Percentiles rank a stretch among this genome's conserved stretches.
Evolutionary conservation across 1,140 invertebrate species (phyloP).

Genomic region (Pseudobourletiella spinata): DNA sequence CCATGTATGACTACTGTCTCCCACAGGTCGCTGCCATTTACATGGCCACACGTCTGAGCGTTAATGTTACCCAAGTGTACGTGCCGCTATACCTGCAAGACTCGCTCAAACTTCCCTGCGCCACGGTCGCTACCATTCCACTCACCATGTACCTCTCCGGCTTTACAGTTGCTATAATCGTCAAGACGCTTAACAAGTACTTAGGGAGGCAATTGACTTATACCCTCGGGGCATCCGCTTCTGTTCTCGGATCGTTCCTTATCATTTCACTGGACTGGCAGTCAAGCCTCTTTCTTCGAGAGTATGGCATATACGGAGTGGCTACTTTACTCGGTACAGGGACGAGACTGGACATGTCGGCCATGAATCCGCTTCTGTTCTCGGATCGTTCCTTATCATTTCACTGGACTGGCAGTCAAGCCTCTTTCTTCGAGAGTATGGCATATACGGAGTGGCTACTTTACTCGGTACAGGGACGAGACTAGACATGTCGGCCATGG

Average conservation of each 20-base stretch:
- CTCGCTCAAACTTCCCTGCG: constrained; percentile 61
- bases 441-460: constrained; percentile 61
- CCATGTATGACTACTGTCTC: too few species aligned
- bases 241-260: constrained; percentile 56
- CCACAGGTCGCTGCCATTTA: constrained; percentile 60
- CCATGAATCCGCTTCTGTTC: constrained; percentile 52
- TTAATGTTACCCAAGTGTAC: constrained; percentile 84
- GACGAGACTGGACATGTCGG: too few species aligned
- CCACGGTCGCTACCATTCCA: constrained; percentile 72
- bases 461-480: constrained; percentile 66
- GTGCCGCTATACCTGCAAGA: constrained; percentile 83
- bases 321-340: constrained; percentile 61
- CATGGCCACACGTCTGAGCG: constrained; percentile 78
- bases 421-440: constrained; percentile 50
- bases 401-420: constrained; percentile 46
- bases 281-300: constrained; percentile 46
- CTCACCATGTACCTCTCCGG: constrained; percentile 78
- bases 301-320: constrained; percentile 61
- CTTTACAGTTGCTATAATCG: constrained; percentile 62
- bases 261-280: constrained; percentile 51
- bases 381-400: constrained; percentile 60
- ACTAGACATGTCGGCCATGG: background rate
- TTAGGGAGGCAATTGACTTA: constrained; percentile 62
- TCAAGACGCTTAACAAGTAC: constrained; percentile 56
- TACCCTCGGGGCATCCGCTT: constrained; percentile 55